Percentiles rank a stretch among this genome's conserved stretches.
Conservation (phyloP, 2,888 invertebrate species). For the Lampropteryx suffumata region DNA sequence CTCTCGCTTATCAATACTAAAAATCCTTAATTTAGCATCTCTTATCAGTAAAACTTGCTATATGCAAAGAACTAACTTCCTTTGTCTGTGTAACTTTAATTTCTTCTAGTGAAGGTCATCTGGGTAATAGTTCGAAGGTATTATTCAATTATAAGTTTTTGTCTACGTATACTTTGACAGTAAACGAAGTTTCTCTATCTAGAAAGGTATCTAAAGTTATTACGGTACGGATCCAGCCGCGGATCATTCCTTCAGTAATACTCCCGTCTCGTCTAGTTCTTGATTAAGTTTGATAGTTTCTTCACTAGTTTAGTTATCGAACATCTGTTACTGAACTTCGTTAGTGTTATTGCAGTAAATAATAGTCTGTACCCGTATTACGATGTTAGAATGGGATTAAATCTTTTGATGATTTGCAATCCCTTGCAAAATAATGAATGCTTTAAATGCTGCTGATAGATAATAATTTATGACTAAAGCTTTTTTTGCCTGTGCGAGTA, state of each 20-base stretch:
- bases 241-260: constrained; percentile 28
- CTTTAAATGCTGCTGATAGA: no score
- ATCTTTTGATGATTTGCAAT: no score
- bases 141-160: constrained; percentile 26
- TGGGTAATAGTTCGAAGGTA: constrained; percentile 17
- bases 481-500: no score
- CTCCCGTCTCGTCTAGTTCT: constrained; percentile 42
- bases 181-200: constrained; percentile 42
- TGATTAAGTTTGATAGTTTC: constrained; percentile 46
- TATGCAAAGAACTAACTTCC: no score
- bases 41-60: no score
- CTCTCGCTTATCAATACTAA: no score
- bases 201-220: constrained; percentile 53
- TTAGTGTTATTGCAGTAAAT: background rate
- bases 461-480: no score
- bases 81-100: no score
- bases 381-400: no score
- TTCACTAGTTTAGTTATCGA: constrained; percentile 31
- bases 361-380: no score
- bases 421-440: no score
- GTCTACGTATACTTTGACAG: constrained; percentile 32
- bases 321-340: constrained; percentile 3
- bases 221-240: constrained; percentile 37
- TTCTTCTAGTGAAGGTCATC: background rate
- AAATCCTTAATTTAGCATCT: no score